Percentiles rank a stretch among this genome's conserved stretches.
phyloP scores from a whole-genome alignment of 1,140 invertebrate species.

The Atta colombica region DNA sequence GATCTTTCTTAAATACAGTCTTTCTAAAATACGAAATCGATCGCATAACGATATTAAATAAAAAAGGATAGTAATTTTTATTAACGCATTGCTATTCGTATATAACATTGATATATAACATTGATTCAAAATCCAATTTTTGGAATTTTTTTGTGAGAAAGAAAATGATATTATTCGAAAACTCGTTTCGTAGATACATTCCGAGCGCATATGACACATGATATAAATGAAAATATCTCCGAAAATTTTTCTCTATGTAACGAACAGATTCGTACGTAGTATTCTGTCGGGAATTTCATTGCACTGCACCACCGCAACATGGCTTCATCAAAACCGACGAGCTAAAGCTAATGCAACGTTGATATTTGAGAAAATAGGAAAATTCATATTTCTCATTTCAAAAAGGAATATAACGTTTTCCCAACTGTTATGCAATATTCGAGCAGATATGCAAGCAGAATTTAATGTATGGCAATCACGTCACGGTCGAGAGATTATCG shows the following conservation, averaged over 20 bases:
- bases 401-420: neutral
- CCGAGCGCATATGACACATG: neutral
- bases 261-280: neutral
- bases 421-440: neutral
- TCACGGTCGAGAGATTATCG: neutral
- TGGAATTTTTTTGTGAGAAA: neutral
- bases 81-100: neutral
- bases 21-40: neutral
- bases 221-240: slow-evolving; percentile 46
- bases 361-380: slow-evolving; percentile 21
- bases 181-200: slow-evolving; percentile 21
- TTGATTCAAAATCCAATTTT: neutral
- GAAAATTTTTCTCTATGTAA: neutral
- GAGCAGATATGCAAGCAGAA: neutral
- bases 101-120: neutral
- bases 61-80: neutral
- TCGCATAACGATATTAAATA: neutral
- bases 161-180: slow-evolving; percentile 14
- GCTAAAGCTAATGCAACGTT: slow-evolving; percentile 6
- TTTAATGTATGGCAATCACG: neutral
- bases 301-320: neutral
- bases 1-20: neutral
- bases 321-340: neutral
- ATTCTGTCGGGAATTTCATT: slow-evolving; percentile 23
- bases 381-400: neutral